Conservation (phyloP, 1,140 invertebrate genomes). For the Seison nebaliae region DNA sequence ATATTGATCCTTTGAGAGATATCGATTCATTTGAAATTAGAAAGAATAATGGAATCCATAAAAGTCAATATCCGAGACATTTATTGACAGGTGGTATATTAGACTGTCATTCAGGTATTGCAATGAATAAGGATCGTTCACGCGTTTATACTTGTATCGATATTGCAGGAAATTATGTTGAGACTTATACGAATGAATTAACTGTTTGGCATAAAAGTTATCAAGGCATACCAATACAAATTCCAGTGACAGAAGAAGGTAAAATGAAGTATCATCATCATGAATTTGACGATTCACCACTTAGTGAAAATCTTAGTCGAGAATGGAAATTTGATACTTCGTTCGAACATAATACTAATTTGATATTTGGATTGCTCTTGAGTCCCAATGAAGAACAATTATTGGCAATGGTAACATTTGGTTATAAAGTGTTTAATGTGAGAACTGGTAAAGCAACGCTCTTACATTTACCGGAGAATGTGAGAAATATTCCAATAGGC, state of each 20-base stretch:
- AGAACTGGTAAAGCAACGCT: slow-evolving; percentile 25
- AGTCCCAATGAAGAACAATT: slow-evolving; percentile 50
- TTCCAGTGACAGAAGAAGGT: neutral
- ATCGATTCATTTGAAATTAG: neutral
- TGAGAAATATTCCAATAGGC: slow-evolving; percentile 60
- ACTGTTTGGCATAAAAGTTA: neutral
- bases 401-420: slow-evolving; percentile 53
- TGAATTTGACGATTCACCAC: slow-evolving; percentile 18
- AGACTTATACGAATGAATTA: neutral
- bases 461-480: slow-evolving; percentile 52
- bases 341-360: slow-evolving; percentile 26
- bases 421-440: slow-evolving; percentile 46
- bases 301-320: slow-evolving; percentile 16
- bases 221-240: slow-evolving; percentile 2
- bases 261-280: neutral
- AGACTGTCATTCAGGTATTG: slow-evolving; percentile 46
- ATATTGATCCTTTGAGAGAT: neutral
- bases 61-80: too few species aligned
- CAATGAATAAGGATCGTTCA: slow-evolving; percentile 33
- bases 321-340: slow-evolving; percentile 26
- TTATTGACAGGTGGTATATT: slow-evolving; percentile 34
- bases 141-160: slow-evolving; percentile 35
- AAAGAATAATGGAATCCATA: neutral
- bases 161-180: slow-evolving; percentile 6
- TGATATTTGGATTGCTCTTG: slow-evolving; percentile 48